A percentile compares a stretch with the other conserved stretches of the same genome.
Conservation (phyloP, 2,797 vertebrate genomes). For the Mastacembelus armatus region DNA sequence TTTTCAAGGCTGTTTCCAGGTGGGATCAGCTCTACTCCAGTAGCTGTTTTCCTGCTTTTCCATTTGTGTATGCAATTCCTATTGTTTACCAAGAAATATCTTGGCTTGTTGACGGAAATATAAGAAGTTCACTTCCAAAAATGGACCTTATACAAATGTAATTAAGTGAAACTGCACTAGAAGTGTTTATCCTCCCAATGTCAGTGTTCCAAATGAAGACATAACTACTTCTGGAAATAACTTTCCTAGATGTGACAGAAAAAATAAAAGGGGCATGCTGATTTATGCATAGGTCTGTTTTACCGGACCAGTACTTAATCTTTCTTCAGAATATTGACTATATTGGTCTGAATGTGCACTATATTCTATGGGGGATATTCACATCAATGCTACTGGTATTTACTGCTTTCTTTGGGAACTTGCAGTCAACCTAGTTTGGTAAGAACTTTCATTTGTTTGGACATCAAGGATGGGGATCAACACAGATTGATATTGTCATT, state of each 20-base stretch:
- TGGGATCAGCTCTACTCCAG: slow-evolving; percentile 13
- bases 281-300: slow-evolving; percentile 13
- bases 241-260: slow-evolving; percentile 12
- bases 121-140: not conserved
- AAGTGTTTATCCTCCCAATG: not conserved
- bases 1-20: slow-evolving; percentile 33
- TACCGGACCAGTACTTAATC: not conserved
- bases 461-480: too few species aligned
- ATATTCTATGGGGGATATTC: not conserved
- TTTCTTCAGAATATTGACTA: not conserved
- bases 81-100: slow-evolving; percentile 1
- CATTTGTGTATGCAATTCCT: not conserved
- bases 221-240: slow-evolving; percentile 10
- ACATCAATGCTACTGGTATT: not conserved
- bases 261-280: slow-evolving; percentile 5
- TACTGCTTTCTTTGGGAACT: not conserved
- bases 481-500: too few species aligned
- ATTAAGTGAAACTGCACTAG: slow-evolving; percentile 3
- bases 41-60: slow-evolving; percentile 14
- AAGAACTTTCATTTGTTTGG: too few species aligned
- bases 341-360: not conserved
- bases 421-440: not conserved
- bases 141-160: slow-evolving; percentile 9
- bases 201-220: slow-evolving; percentile 13
- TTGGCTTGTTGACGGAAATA: not conserved